A percentile compares a stretch with the other conserved stretches of the same genome.
Conservation (phyloP, 2,888 invertebrate genomes). For the Monoplex corrugatus region DNA sequence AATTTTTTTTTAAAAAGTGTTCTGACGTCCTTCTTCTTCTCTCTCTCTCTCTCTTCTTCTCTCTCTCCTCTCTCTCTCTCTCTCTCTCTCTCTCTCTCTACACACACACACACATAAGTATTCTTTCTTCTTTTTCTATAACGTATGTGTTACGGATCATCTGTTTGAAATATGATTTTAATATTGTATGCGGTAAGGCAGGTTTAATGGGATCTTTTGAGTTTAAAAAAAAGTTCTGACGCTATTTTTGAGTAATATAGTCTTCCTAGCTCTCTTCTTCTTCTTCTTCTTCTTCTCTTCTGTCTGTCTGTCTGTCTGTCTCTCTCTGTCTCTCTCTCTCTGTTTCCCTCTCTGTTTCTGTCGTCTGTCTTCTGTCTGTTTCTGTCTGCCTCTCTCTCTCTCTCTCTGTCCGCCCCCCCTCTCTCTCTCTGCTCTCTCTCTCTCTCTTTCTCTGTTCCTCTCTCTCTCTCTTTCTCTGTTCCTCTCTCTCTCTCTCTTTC, state of each 20-base stretch:
- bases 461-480: neutral
- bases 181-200: too few relatives aligned
- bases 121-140: too few relatives aligned
- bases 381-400: neutral
- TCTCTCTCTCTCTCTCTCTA: neutral
- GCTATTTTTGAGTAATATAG: too few relatives aligned
- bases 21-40: too few relatives aligned
- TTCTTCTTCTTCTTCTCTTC: neutral
- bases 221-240: too few relatives aligned
- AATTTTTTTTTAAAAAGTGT: too few relatives aligned
- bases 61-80: conserved; percentile 3
- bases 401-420: neutral
- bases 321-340: neutral
- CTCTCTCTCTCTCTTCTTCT: too few relatives aligned
- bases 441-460: neutral
- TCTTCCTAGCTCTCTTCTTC: neutral
- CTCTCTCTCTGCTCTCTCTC: neutral
- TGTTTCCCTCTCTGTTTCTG: neutral
- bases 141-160: too few relatives aligned
- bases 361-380: neutral
- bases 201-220: too few relatives aligned
- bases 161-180: too few relatives aligned
- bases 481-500: conserved; percentile 39
- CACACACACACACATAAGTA: too few relatives aligned
- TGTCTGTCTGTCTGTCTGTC: too few relatives aligned